These are phyloP conservation scores for Cheilosia vulpina DNA, from an alignment of 2,888 invertebrate genomes.

Conservation along the genomic window DNA sequence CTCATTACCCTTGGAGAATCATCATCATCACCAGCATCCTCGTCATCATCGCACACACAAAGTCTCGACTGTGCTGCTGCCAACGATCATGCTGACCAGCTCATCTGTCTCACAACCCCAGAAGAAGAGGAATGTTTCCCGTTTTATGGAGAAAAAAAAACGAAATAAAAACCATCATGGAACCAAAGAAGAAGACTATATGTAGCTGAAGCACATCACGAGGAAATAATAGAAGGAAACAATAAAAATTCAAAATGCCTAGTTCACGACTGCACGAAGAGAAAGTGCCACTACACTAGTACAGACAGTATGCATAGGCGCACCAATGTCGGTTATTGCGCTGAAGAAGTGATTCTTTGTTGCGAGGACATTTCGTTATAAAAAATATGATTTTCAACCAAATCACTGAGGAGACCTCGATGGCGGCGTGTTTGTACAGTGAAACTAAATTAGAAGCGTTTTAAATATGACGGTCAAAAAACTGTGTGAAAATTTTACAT, in stretches of 20 bases:
- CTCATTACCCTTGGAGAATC: constrained; percentile 71
- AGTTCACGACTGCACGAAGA: constrained; percentile 74
- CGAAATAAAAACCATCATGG: constrained; percentile 5
- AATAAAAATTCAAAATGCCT: constrained; percentile 68
- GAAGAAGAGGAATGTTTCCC: constrained; percentile 61
- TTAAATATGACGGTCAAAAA: too few species aligned
- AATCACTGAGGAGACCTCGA: too few species aligned
- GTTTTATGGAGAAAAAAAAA: constrained; percentile 45
- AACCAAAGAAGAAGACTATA: constrained; percentile 25
- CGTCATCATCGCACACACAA: constrained; percentile 3
- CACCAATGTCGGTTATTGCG: constrained; percentile 15
- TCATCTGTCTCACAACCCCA: constrained; percentile 22
- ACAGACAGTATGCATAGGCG: neutral
- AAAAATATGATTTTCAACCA: neutral
- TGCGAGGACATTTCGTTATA: constrained; percentile 10
- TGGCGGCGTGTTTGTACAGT: too few species aligned
- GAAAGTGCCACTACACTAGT: constrained; percentile 61
- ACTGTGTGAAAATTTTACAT: too few species aligned
- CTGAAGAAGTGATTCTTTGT: constrained; percentile 63
- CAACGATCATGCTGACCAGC: constrained; percentile 42
- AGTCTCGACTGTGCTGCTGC: neutral
- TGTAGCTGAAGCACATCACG: constrained; percentile 56
- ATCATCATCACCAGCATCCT: constrained; percentile 32
- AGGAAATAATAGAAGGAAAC: constrained; percentile 68
- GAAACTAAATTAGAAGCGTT: too few species aligned